phyloP scores from a whole-genome alignment of 2,113 vertebrate species.

The Orthonyx spaldingii region DNA sequence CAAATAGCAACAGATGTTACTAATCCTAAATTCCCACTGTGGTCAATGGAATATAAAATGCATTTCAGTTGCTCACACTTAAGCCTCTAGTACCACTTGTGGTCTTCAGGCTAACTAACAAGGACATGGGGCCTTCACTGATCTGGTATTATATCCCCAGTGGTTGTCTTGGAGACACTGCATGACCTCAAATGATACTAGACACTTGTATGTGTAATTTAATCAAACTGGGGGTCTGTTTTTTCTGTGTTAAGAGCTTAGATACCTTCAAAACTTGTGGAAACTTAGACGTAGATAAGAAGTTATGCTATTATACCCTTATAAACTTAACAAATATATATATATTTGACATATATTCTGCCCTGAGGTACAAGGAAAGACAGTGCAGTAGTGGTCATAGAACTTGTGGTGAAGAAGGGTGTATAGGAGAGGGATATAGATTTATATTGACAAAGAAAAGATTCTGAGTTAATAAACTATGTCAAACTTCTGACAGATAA shows the following conservation, averaged over 20 bases:
- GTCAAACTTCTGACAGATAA: background rate
- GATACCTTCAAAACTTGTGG: background rate
- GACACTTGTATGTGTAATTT: background rate
- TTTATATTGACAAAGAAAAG: background rate
- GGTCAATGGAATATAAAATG: background rate
- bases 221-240: background rate
- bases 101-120: background rate
- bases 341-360: background rate
- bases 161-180: background rate
- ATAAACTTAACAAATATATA: background rate
- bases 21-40: background rate
- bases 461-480: background rate
- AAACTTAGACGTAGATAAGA: background rate
- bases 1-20: background rate
- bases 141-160: background rate
- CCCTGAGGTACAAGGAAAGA: background rate
- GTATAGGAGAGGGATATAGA: background rate
- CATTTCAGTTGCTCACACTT: background rate
- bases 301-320: background rate
- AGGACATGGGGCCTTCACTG: background rate
- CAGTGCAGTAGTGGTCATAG: background rate
- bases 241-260: background rate
- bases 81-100: background rate
- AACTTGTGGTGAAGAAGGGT: background rate
- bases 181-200: background rate